Base-by-base conservation (phyloP, 2,113 vertebrate genomes). In the Serilophus lunatus region DNA sequence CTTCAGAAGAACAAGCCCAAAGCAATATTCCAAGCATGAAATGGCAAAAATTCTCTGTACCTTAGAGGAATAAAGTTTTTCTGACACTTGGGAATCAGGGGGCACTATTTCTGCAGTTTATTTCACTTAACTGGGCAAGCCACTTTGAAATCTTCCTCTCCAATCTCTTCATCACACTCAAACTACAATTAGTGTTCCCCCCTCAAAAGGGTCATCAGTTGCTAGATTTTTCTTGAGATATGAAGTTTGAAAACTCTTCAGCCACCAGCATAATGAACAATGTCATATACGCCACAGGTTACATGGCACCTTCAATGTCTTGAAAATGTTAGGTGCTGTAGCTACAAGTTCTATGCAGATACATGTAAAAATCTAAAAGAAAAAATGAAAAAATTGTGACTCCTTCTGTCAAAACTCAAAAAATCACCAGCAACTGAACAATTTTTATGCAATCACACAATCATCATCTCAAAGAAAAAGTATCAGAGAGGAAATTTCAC, bases 1-100 rank as follows among this genome's bases (percentile, higher is more conserved):
- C 61, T 93, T 92, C 83, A 92, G 72, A 96, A 83, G 71, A 93
- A 79, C 22, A 93, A 89, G 89, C 91, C 57, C 61, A 84, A 82
- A 96, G 91, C 74, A 96, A 86, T 79, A 89, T 79, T 86, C 28
- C 31, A 92, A 90, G 77, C 83, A 78, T 82, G 70, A 94, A 95
- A 95, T 93, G 60, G 64, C 26, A 92, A 26, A 93, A 93, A 61
- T 78, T 82, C 40, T 82, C 60, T 29, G 7, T 71, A 78, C 28
- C 86, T 71, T 86, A 86, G 64, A 86, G 57, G n/a, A 66, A 74
- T 47, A 49, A 60, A 50, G 14, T 93, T 91, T 56, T 84, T 57
- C 72, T 71, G 57, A 57, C 18, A 71, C 33, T 0, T 84, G 15
- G n/a, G 36, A 75, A 64, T 40, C 61, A 68, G 49, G 15, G 36